These are phyloP conservation scores for Netelia melanura DNA, from an alignment of 2,888 invertebrate genomes.

Conservation along the genomic window DNA sequence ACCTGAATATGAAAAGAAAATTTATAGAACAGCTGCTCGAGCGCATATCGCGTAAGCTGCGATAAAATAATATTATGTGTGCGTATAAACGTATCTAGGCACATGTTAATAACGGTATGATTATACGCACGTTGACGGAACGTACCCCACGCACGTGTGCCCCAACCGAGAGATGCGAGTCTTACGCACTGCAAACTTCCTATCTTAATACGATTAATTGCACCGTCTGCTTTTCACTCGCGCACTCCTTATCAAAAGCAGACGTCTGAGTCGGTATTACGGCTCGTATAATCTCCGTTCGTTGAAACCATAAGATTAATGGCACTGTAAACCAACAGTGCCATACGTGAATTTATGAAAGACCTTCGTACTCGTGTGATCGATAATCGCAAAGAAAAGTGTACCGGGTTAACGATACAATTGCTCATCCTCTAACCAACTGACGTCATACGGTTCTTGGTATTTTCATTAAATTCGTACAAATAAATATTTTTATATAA, in stretches of 20 bases:
- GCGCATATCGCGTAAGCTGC: no score
- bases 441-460: no score
- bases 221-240: conserved; percentile 7
- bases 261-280: conserved; percentile 67
- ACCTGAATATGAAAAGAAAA: no score
- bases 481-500: no score
- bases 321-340: conserved; percentile 38
- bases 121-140: background rate
- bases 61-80: no score
- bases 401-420: no score
- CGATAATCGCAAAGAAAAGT: no score
- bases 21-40: no score
- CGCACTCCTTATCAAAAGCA: conserved; percentile 59
- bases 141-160: conserved; percentile 28
- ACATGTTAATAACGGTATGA: background rate
- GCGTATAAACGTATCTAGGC: background rate
- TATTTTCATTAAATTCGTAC: no score
- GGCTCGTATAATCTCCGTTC: conserved; percentile 49
- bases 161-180: conserved; percentile 8
- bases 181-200: conserved; percentile 5
- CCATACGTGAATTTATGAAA: background rate
- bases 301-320: conserved; percentile 50
- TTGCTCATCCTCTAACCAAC: no score
- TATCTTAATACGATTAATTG: conserved; percentile 53
- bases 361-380: no score